Evolutionary conservation across 2,888 invertebrate species (phyloP), one percentile per base, ranked within the genome.

Genomic region (Spisula solida): DNA sequence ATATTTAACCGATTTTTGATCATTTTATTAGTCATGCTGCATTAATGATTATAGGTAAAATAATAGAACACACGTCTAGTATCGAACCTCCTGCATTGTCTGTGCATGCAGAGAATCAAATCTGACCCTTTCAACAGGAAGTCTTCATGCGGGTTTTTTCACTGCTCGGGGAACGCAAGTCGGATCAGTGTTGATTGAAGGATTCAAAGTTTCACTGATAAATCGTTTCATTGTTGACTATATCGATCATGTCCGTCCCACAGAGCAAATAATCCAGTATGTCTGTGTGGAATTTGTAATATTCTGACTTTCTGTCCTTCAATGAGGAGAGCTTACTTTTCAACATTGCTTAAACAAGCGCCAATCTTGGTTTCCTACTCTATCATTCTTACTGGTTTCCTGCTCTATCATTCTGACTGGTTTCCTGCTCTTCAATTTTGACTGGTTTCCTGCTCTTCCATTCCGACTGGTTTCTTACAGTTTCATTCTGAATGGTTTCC

Each of bases 71-170:
- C 70, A 31, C 31, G 29, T 70, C 70, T 29, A 70, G 31, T 12
- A 70, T 29, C 14, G 29, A 70, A 31, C 34, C 75, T 75, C 34
- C 75, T 16, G 75, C 34, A 34, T 75, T 75, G 75, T 18, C 0
- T 31, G 4, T 31, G 75, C 75, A 75, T 34, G 75, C 75, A 31
- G 75, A 75, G 75, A 75, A 75, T 18, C 34, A 5, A 14, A 14
- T 16, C 16, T 75, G 75, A 18, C 75, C 75, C 75, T 75, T 75
- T 75, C 75, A 31, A 75, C 75, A 75, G 75, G 75, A 75, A 75
- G 31, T 75, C 75, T 31, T 25, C 75, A 75, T 16, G 34, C 2
- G 41, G 16, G 75, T 29, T 29, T 16, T 34, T 31, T 75, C 18
- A 75, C 34, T 31, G 34, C 5, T 34, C 34, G 34, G 34, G 5